phyloP scores from a whole-genome alignment of 1,140 invertebrate species.

The Saxidomus purpurata region DNA sequence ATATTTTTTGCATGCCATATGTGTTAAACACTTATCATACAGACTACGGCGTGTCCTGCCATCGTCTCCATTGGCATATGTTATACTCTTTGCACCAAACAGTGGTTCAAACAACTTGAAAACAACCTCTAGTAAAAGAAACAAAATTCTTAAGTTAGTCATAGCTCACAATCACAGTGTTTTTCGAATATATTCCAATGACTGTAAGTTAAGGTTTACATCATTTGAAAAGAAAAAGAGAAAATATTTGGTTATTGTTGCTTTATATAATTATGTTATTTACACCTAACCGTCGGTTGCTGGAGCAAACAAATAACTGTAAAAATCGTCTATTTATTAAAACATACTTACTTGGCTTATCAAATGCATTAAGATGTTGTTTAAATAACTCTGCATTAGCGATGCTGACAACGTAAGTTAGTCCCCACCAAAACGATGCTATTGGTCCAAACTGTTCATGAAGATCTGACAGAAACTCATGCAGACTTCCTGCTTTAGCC shows the following conservation, averaged over 20 bases:
- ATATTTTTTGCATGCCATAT: slow-evolving; percentile 5
- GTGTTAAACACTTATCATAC: slow-evolving; percentile 65
- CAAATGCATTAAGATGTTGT: slow-evolving; percentile 82
- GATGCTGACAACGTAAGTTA: slow-evolving; percentile 82
- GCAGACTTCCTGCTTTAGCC: slow-evolving; percentile 83
- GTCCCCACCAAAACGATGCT: slow-evolving; percentile 84
- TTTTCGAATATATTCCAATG: too few relatives aligned
- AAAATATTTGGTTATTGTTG: too few relatives aligned
- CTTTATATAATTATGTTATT: too few relatives aligned
- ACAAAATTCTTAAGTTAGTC: too few relatives aligned
- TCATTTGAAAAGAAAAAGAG: too few relatives aligned
- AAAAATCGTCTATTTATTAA: too few relatives aligned
- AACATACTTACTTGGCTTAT: slow-evolving; percentile 85
- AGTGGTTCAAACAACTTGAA: slow-evolving; percentile 65
- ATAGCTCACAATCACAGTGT: too few relatives aligned
- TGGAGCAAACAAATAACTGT: too few relatives aligned
- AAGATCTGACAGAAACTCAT: slow-evolving; percentile 83
- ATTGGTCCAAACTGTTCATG: slow-evolving; percentile 83
- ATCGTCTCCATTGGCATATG: slow-evolving; percentile 71
- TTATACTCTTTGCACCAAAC: slow-evolving; percentile 62
- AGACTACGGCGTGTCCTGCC: slow-evolving; percentile 54
- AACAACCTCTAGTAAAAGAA: too few relatives aligned
- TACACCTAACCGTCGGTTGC: too few relatives aligned
- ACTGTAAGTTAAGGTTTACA: too few relatives aligned
- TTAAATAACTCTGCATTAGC: slow-evolving; percentile 83